Evolutionary conservation across 2,113 vertebrate species (phyloP).

Genomic region (Terrapene triunguis): DNA sequence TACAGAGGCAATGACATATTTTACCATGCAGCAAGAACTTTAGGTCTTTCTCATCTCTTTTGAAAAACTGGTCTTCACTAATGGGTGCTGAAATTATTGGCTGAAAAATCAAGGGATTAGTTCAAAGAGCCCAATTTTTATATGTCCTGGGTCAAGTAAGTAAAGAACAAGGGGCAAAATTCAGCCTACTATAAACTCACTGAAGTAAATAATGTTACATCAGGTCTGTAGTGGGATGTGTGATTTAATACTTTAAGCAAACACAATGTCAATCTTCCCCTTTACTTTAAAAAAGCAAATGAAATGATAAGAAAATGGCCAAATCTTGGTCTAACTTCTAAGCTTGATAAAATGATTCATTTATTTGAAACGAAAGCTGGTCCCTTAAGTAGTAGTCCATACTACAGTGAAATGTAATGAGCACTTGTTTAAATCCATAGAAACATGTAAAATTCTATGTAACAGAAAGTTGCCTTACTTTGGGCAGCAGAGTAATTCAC

Average conservation of each 20-base stretch:
- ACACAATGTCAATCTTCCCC: neutral
- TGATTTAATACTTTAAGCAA: neutral
- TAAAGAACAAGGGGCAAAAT: neutral
- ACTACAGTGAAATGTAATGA: rapidly evolving
- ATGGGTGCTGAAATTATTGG: neutral
- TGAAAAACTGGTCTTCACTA: neutral
- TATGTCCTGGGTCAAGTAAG: neutral
- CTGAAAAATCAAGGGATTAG: neutral
- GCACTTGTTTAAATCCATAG: rapidly evolving
- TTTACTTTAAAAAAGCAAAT: neutral
- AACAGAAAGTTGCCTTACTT: constrained; percentile 78
- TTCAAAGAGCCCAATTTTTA: neutral
- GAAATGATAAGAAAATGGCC: neutral
- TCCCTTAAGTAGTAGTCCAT: neutral
- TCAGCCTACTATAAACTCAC: neutral
- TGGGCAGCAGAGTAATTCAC: constrained; percentile 87
- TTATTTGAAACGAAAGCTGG: neutral
- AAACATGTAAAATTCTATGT: neutral
- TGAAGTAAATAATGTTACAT: neutral
- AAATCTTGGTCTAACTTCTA: neutral
- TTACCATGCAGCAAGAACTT: neutral
- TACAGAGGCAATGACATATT: neutral
- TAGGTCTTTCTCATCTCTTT: neutral
- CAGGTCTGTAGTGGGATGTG: neutral
- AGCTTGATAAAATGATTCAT: neutral